Base-by-base conservation (phyloP, 2,797 vertebrate species). In the Dromococcyx pavoninus region DNA sequence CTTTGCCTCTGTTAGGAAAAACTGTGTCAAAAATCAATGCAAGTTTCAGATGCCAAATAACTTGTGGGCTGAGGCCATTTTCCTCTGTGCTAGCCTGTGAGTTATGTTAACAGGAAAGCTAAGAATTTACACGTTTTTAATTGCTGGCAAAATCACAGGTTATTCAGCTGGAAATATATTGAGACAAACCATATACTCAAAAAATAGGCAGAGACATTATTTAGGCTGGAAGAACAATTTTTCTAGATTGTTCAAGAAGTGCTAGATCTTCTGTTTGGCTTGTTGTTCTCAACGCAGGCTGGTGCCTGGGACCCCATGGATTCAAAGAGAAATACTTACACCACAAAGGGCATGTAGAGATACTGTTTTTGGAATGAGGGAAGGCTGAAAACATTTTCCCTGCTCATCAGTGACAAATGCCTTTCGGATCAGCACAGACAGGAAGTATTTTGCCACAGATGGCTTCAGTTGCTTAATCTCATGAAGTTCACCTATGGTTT, bases 91-190 rank as follows among this genome's bases (percentile, higher is more conserved):
- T 94, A 93, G 74, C 37, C 89, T 58, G 37, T 73, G 89, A 96
- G 60, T 91, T 94, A 96, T 91, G 89, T 85, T 83, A 94, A 79
- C 74, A 95, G 86, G 58, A 96, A 90, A 96, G 86, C 86, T 70
- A 79, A 93, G 48, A 13, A 4, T 94, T 96, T 91, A 89, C 80
- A 94, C 86, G 58, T 93, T 94, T 91, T 88, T 88, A 86, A 48
- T 61, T 86, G 33, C 74, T 96, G 89, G 67, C 77, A 50, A 82
- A 93, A 93, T 87, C 77, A 71, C 64, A 71, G 86, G 61, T 94
- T 94, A 61, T 95, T 93, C 83, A 58, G 74, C 33, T 86, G 83
- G 88, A 92, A 94, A 90, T 69, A 86, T 11, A 61, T 8, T 33
- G 56, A 93, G 51, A 85, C 70, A 81, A 91, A 43, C 44, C 22